Percentiles rank a stretch among this genome's conserved stretches.
Evolutionary conservation across 2,113 vertebrate genomes (phyloP).

Genomic region (mouse (Mus musculus)): DNA sequence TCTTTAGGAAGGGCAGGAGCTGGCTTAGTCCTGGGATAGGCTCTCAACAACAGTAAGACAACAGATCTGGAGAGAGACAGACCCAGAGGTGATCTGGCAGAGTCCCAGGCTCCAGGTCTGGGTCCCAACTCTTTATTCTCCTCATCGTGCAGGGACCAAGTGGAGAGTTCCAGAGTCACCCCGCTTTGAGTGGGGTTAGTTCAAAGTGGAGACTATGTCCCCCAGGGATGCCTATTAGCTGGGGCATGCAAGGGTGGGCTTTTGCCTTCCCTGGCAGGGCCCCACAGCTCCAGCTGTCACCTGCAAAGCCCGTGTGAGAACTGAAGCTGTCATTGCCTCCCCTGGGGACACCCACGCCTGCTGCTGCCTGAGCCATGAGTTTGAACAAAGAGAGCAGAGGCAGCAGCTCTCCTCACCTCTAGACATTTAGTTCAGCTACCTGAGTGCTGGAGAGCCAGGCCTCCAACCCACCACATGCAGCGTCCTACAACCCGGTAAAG

Average conservation of each 20-base stretch:
- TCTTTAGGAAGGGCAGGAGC: background rate
- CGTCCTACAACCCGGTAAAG: background rate
- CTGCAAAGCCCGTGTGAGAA: slow-evolving; percentile 73
- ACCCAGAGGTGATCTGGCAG: background rate
- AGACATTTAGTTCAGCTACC: slow-evolving; percentile 58
- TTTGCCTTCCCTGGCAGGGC: slow-evolving; percentile 13
- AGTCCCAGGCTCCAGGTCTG: background rate
- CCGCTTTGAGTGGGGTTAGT: slow-evolving; percentile 27
- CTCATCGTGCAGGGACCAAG: background rate
- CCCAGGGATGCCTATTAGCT: slow-evolving; percentile 19
- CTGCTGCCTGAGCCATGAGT: slow-evolving; percentile 72
- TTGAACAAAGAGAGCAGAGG: slow-evolving; percentile 79
- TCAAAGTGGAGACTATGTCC: background rate
- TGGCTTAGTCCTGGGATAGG: background rate
- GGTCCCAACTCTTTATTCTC: background rate
- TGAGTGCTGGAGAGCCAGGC: slow-evolving; percentile 8
- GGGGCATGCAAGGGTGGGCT: background rate
- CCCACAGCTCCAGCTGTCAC: slow-evolving; percentile 72
- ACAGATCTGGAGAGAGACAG: background rate
- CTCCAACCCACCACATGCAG: background rate
- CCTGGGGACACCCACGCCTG: slow-evolving; percentile 75
- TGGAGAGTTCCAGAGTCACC: background rate
- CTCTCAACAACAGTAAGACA: background rate
- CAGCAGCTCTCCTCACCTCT: slow-evolving; percentile 61
- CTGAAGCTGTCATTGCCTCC: slow-evolving; percentile 80